A percentile compares a stretch with the other conserved stretches of the same genome.
Conservation (phyloP, 2,797 vertebrate species). For the Argya squamiceps region DNA sequence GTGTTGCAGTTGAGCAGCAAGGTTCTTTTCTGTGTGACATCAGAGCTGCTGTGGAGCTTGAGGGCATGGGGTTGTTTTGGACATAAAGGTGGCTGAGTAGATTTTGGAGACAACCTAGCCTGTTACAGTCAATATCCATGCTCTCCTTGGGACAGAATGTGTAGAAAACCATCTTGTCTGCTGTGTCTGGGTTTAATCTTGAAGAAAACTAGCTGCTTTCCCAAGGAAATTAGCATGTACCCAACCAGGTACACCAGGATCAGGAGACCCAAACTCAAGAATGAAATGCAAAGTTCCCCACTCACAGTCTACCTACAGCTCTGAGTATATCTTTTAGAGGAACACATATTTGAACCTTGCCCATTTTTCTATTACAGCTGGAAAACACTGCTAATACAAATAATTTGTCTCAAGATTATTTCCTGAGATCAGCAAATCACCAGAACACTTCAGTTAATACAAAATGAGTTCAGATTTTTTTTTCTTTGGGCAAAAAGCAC, state of each 20-base stretch:
- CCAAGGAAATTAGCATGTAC: background rate
- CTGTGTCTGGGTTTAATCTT: background rate
- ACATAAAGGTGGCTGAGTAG: background rate
- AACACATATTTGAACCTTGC: background rate
- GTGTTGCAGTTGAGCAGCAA: background rate
- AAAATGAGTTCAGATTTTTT: background rate
- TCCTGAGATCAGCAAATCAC: background rate
- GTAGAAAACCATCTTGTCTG: background rate
- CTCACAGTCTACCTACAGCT: accelerated
- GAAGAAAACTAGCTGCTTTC: background rate
- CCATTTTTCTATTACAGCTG: background rate
- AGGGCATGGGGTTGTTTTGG: accelerated
- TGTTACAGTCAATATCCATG: background rate
- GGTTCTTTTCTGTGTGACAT: background rate
- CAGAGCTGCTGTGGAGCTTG: background rate
- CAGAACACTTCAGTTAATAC: background rate
- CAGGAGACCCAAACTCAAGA: background rate
- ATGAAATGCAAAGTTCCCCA: background rate
- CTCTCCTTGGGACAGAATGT: background rate
- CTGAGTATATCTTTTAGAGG: background rate
- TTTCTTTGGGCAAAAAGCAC: background rate
- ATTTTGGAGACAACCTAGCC: background rate
- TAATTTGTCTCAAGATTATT: background rate
- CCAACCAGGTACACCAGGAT: background rate
- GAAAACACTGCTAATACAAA: background rate